Evolutionary conservation across 2,888 invertebrate genomes (phyloP), one percentile per base, ranked within the genome.

Genomic region (Phasia obesa): DNA sequence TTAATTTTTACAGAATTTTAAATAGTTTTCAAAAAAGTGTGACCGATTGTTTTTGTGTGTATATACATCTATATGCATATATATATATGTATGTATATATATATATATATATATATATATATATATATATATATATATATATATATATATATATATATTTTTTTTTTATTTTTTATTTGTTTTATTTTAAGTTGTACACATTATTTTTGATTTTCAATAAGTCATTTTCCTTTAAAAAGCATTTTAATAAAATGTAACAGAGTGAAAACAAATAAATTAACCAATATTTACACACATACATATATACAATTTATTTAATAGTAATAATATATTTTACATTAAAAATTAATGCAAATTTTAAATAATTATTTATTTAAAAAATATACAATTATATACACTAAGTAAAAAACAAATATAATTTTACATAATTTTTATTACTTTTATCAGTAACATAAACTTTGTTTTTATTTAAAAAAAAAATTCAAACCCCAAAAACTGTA

Each of bases 401-500:
- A 42, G 13, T 6, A 64, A 27, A 31, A 62, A 65, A 70, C 15
- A 38, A 53, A 25, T 21, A 44, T 38, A 55, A 70, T 60, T 75
- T 74, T 70, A 82, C 64, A 74, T 67, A 44, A 76, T 71, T 67
- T 27, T 51, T 47, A 35, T 35, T 44, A 21, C 19, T 31, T 69
- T 11, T 70, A 60, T 79, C 21, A 44, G 44, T 23, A 71, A 65
- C 35, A 60, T 47, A 17, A 47, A 60, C 11, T 65, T 65, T 67
- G 55, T 71, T 57, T 83, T 65, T 67, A 67, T 77, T 53, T 15
- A 62, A 49, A 51, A 53, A 25, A 64, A 51, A 49, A 44, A 70
- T 44, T 53, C 44, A 70, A 73, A 75, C 77, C 55, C 59, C 83
- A 74, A 84, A 80, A 84, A 82, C 76, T 84, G 77, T 84, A 85